Base-by-base conservation (phyloP, 2,888 invertebrate genomes). In the Nasonia oneida region DNA sequence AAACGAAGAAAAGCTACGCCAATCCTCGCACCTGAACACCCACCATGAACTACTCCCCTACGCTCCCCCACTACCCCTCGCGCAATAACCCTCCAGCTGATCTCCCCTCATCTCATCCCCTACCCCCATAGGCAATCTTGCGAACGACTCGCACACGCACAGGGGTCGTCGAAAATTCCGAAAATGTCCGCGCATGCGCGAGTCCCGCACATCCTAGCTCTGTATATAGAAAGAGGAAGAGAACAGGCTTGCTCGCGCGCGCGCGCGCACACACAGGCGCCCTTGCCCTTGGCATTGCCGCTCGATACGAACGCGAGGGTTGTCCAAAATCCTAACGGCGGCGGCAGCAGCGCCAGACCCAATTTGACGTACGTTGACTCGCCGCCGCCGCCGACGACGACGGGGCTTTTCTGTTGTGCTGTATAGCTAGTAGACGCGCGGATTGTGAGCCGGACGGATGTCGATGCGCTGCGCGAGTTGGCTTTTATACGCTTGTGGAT, bases 241-340 rank as follows among this genome's bases (percentile, higher is more conserved):
- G 81, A 39, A n/a, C 33, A 76, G 39, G 33, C 47, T 42, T 5
- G 33, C 47, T 42, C 29, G 29, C 29, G 29, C 29, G 83, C 88
- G 77, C 74, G 86, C 85, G 83, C 88, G 91, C 90, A 89, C n/a
- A 89, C n/a, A 88, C 90, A 91, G 91, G 89, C 93, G 93, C 93
- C 93, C 93, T 93, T 93, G 93, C 93, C 92, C 93, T 93, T 93
- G 93, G 93, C 93, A 93, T 93, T 93, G 93, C 92, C 93, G 93
- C 93, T 93, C 93, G 92, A 93, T 93, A 93, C 92, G 91, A 91
- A 91, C 3, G 42, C 81, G 78, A 92, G 93, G 92, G 92, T 90
- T 93, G 92, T 92, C 93, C 92, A 93, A 93, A 93, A 92, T 83
- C 75, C 70, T 29, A 47, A 18, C 80, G 39, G 47, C 33, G 23